Evolutionary conservation across 2,888 invertebrate species (phyloP), one percentile per base, ranked within the genome.

Genomic region (Tipula helvola): DNA sequence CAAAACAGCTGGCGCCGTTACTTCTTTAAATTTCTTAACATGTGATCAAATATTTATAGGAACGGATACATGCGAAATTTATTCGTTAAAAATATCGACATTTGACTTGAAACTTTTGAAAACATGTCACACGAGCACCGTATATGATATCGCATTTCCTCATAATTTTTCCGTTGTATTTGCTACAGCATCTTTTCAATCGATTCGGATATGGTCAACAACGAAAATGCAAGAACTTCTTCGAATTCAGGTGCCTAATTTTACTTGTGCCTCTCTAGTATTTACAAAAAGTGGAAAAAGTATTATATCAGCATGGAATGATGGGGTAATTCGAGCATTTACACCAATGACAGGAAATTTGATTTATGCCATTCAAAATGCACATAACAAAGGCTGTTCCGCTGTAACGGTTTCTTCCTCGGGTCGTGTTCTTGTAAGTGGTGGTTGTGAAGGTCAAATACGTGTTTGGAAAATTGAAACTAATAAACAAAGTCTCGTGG

Each of bases 371-470:
- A 97, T 98, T 89, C 93, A 95, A 88, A 96, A 97, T 92, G 97
- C 98, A 0, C 98, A 98, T 90, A 96, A 96, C 89, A 97, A 97
- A 90, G 91, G 91, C 7, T 91, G 91, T 86, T 97, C 97, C 0
- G 96, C 97, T 0, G 91, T 98, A 57, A 95, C 95, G 36, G 93
- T 95, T 88, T 95, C 96, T 0, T 93, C 92, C 3, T 94, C 95
- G 89, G 96, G 96, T 0, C 92, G 92, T 16, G 93, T 94, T 36
- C 93, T 98, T 86, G 94, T 98, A 85, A 97, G 96, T 85, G 98
- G 98, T 0, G 98, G 98, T 4, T 96, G 96, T 88, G 97, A 98
- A 90, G 98, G 98, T n/a, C 97, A 97, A 93, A 96, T 97, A 5
- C 93, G 97, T 16, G 92, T 97, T 0, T 97, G 97, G 97, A 94